Evolutionary conservation across 2,797 vertebrate species (phyloP).

Genomic region (Enoplosus armatus): DNA sequence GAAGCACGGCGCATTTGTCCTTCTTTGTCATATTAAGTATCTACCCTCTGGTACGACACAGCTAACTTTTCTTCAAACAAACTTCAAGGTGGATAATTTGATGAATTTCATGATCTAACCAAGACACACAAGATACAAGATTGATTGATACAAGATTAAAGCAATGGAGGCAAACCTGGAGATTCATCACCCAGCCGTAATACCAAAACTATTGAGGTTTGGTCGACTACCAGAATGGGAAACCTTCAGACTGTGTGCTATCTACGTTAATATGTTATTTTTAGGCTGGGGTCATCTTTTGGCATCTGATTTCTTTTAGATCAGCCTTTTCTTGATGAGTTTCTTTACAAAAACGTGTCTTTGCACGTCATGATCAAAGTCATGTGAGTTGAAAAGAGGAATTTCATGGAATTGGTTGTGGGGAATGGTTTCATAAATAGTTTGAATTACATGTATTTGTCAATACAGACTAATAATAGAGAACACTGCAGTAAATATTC

Average conservation of each 20-base stretch:
- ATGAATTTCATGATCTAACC: background rate
- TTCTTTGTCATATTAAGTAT: background rate
- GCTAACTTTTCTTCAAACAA: background rate
- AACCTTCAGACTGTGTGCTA: background rate
- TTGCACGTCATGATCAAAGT: background rate
- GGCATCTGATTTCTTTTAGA: background rate
- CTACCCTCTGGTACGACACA: background rate
- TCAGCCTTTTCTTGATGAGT: slow-evolving; percentile 1
- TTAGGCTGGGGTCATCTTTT: background rate
- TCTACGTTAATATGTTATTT: background rate
- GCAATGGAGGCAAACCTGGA: background rate
- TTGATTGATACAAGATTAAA: background rate
- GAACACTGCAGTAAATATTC: background rate
- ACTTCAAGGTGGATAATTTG: background rate
- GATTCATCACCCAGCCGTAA: background rate
- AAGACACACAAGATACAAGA: no score
- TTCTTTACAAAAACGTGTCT: background rate
- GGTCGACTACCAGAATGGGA: background rate
- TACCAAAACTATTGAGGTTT: background rate
- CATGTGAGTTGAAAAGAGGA: background rate
- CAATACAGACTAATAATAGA: background rate
- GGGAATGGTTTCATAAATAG: background rate
- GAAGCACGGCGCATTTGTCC: background rate
- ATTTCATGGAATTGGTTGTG: background rate
- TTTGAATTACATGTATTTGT: background rate